A percentile compares a stretch with the other conserved stretches of the same genome.
These are phyloP conservation scores for Sebastes ruberrimus DNA, from an alignment of 2,797 vertebrate genomes.

Conservation along the genomic window DNA sequence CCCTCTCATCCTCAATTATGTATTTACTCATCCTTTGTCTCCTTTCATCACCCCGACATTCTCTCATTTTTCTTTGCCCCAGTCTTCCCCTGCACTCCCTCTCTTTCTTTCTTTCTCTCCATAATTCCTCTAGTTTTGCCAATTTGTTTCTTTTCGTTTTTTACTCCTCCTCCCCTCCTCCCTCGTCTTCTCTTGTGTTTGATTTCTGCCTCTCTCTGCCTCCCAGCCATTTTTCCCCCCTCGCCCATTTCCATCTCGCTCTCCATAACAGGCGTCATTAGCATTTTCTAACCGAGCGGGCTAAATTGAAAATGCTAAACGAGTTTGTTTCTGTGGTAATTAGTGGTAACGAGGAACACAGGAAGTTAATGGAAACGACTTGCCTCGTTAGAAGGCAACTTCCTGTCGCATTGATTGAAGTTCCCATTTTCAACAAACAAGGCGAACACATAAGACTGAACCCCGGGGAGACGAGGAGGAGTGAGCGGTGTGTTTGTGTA, in stretches of 20 bases:
- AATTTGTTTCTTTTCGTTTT: conserved; percentile 27
- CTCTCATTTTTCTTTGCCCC: not conserved
- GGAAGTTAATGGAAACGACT: conserved; percentile 85
- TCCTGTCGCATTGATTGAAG: conserved; percentile 79
- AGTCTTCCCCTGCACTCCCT: not conserved
- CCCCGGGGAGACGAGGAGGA: conserved; percentile 38
- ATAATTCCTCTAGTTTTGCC: conserved; percentile 30
- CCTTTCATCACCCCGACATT: not conserved
- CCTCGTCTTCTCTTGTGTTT: conserved; percentile 13
- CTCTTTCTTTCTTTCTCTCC: not conserved
- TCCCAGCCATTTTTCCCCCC: conserved; percentile 46
- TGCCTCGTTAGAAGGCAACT: conserved; percentile 74
- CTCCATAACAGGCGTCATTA: conserved; percentile 80
- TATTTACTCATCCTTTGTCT: conserved; percentile 31
- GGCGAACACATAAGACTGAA: conserved; percentile 45
- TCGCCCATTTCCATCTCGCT: conserved; percentile 70
- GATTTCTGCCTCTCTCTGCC: conserved; percentile 53
- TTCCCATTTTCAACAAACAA: conserved; percentile 67
- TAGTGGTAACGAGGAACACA: conserved; percentile 84
- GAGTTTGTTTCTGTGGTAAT: conserved; percentile 82
- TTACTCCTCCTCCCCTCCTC: not conserved
- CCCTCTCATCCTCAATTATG: conserved; percentile 7
- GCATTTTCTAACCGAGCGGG: conserved; percentile 78
- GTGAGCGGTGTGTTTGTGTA: conserved; percentile 22
- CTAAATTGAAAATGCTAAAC: conserved; percentile 87